A percentile compares a stretch with the other conserved stretches of the same genome.
phyloP scores from a whole-genome alignment of 2,888 invertebrate species.

The Hypomecis punctinalis region DNA sequence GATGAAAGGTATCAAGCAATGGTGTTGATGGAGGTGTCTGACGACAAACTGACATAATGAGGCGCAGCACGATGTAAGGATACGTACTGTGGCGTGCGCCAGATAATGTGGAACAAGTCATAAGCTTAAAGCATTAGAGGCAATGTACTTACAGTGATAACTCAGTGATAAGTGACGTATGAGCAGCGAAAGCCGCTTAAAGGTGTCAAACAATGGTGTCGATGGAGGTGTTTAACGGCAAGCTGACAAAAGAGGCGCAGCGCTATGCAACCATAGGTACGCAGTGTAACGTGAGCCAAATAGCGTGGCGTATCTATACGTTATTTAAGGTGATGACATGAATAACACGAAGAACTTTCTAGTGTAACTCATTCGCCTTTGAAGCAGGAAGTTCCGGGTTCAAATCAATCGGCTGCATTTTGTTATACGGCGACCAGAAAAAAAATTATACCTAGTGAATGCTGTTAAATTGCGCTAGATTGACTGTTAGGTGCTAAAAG shows the following conservation, averaged over 20 bases:
- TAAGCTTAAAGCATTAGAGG: conserved; percentile 19
- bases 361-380: too few species aligned
- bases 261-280: conserved; percentile 15
- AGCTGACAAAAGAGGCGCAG: conserved; percentile 22
- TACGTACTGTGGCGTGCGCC: conserved; percentile 22
- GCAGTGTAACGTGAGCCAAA: conserved; percentile 20
- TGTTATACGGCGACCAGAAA: too few species aligned
- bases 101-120: conserved; percentile 1
- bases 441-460: too few species aligned
- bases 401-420: too few species aligned
- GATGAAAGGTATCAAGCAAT: conserved; percentile 43
- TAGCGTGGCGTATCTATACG: not conserved
- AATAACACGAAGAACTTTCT: too few species aligned
- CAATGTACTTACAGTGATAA: conserved; percentile 34
- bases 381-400: too few species aligned
- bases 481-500: too few species aligned
- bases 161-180: conserved; percentile 18
- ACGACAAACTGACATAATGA: conserved; percentile 25
- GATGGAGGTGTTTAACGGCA: conserved; percentile 21
- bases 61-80: conserved; percentile 17
- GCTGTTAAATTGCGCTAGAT: too few species aligned
- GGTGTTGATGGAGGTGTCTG: conserved; percentile 26
- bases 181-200: conserved; percentile 35
- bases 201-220: conserved; percentile 42
- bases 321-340: too few species aligned